Conservation (phyloP, 2,888 invertebrate genomes). For the Andricus curvator region DNA sequence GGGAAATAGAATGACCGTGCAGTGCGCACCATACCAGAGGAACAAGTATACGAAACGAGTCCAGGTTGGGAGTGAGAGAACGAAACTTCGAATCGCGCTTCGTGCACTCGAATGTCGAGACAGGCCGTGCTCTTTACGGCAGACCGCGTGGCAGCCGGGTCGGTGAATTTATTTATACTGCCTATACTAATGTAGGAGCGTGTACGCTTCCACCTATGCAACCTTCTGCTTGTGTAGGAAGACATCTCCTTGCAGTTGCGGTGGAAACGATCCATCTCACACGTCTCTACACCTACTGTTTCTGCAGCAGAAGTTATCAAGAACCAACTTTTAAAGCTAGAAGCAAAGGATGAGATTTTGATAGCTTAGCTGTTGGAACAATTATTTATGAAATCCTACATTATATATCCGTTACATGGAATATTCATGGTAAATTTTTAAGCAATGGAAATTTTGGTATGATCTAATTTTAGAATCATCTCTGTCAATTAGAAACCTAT, state of each 20-base stretch:
- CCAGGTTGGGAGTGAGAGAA: slow-evolving; percentile 26
- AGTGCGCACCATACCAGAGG: slow-evolving; percentile 23
- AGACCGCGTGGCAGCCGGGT: slow-evolving; percentile 77
- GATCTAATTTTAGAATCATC: too few species aligned
- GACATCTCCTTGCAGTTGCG: slow-evolving; percentile 17
- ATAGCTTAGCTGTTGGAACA: not conserved
- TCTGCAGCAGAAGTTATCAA: not conserved
- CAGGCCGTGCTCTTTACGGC: slow-evolving; percentile 65
- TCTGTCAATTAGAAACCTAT: too few species aligned
- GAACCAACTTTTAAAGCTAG: not conserved
- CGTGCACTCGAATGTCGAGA: slow-evolving; percentile 45
- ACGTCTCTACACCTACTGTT: slow-evolving; percentile 9
- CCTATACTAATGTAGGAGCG: slow-evolving; percentile 31
- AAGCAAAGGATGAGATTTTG: not conserved
- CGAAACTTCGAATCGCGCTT: slow-evolving; percentile 36
- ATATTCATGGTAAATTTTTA: not conserved
- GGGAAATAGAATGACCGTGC: slow-evolving; percentile 43
- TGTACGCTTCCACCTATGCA: slow-evolving; percentile 24
- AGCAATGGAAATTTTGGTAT: too few species aligned
- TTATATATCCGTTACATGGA: not conserved
- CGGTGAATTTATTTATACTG: slow-evolving; percentile 73
- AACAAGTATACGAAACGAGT: slow-evolving; percentile 6
- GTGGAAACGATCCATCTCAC: slow-evolving; percentile 29
- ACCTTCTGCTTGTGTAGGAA: slow-evolving; percentile 4
- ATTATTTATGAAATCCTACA: not conserved